Percentiles rank a stretch among this genome's conserved stretches.
phyloP scores from a whole-genome alignment of 2,797 vertebrate genomes.

The Myotis planiceps region DNA sequence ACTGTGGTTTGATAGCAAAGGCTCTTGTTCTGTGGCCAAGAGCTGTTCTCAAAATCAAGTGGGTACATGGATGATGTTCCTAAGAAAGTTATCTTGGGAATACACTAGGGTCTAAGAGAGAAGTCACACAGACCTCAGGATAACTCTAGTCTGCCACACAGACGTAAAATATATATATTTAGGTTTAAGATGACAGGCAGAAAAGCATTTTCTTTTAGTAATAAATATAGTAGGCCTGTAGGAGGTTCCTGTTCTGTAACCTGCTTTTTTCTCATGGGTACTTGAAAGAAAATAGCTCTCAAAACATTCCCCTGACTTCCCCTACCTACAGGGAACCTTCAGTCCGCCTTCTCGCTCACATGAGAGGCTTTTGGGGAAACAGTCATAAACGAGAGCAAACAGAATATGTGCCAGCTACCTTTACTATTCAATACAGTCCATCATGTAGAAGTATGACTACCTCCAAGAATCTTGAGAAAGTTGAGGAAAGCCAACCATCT shows the following conservation, averaged over 20 bases:
- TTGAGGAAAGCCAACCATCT: background rate
- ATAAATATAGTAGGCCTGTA: background rate
- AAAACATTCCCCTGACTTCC: constrained; percentile 48
- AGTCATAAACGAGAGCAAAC: background rate
- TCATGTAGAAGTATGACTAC: background rate
- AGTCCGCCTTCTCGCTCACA: background rate
- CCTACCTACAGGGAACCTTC: background rate
- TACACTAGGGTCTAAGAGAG: background rate
- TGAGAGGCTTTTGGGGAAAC: background rate
- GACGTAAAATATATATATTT: background rate
- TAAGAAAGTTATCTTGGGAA: background rate
- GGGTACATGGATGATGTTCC: background rate
- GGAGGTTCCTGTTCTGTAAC: background rate
- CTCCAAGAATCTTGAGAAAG: background rate
- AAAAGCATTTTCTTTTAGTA: background rate
- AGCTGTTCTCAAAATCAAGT: background rate
- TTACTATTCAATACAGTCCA: background rate
- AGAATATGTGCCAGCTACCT: background rate
- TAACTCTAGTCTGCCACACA: background rate
- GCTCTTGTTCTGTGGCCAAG: background rate
- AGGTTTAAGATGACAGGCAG: background rate
- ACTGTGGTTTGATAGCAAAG: background rate
- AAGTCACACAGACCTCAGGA: background rate
- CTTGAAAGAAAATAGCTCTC: constrained; percentile 34
- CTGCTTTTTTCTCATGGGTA: constrained; percentile 12